Conservation (phyloP, 2,888 invertebrate genomes). For the Platycheirus albimanus region DNA sequence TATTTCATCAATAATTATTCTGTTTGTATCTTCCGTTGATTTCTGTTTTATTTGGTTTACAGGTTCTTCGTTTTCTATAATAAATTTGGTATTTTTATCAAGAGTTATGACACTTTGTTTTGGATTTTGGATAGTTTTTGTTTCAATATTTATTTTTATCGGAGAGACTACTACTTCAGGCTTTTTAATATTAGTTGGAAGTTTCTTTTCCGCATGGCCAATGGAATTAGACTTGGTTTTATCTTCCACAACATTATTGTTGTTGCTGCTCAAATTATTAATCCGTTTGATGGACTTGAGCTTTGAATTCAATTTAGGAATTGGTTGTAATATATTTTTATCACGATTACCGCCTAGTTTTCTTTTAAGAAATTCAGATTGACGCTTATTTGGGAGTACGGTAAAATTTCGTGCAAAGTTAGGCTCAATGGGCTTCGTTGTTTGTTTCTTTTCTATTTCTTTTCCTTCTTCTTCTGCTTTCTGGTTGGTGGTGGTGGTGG, state of each 20-base stretch:
- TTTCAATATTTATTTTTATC: too few relatives aligned
- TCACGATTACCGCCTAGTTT: constrained; percentile 78
- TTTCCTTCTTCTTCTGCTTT: constrained; percentile 56
- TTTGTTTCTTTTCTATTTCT: too few relatives aligned
- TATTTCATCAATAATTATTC: too few relatives aligned
- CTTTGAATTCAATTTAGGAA: constrained; percentile 27
- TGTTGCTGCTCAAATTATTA: constrained; percentile 25
- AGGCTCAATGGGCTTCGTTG: constrained; percentile 74
- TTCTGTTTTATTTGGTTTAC: constrained; percentile 74
- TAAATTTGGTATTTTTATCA: constrained; percentile 78
- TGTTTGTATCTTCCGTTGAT: too few relatives aligned
- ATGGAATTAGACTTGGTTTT: constrained; percentile 32
- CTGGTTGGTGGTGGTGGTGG: constrained; percentile 78
- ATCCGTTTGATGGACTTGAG: constrained; percentile 15
- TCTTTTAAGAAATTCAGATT: constrained; percentile 78
- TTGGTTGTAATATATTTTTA: constrained; percentile 75
- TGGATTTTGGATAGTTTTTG: background rate
- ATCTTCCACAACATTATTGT: constrained; percentile 26
- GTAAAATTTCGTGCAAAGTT: constrained; percentile 77
- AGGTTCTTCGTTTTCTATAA: constrained; percentile 77
- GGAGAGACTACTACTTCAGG: too few relatives aligned
- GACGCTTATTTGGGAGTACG: constrained; percentile 80
- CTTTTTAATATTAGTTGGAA: background rate
- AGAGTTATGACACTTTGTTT: constrained; percentile 49
- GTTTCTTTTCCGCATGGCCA: too few relatives aligned